phyloP scores from a whole-genome alignment of 2,888 invertebrate species.

The Acleris literana region DNA sequence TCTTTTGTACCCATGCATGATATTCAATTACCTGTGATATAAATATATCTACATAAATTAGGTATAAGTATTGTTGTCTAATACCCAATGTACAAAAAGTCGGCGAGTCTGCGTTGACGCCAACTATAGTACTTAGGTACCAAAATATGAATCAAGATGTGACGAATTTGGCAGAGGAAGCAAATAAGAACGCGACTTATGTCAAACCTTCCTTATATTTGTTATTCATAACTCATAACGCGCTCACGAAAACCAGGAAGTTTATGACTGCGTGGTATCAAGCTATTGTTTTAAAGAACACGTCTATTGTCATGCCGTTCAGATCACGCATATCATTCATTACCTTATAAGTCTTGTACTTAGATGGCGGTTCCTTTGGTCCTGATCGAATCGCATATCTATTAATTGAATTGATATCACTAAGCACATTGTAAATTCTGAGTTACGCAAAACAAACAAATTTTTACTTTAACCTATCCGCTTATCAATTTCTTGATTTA shows the following conservation, averaged over 20 bases:
- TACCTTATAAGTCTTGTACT: neutral
- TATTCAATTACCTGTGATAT: too few species aligned
- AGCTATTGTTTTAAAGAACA: conserved; percentile 3
- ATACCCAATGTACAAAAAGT: too few species aligned
- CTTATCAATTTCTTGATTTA: conserved; percentile 13
- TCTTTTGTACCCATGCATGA: too few species aligned
- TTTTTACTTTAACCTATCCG: neutral
- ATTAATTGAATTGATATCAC: conserved; percentile 8
- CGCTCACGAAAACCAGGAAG: conserved; percentile 7
- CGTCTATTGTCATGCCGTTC: conserved; percentile 7
- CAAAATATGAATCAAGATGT: neutral
- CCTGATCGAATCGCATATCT: conserved; percentile 16
- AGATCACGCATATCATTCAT: neutral
- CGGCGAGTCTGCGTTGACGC: too few species aligned
- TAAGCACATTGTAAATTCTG: conserved; percentile 13
- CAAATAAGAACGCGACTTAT: conserved; percentile 7
- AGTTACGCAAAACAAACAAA: conserved; percentile 10
- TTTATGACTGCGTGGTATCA: conserved; percentile 23
- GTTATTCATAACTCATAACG: conserved; percentile 20
- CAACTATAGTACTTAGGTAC: too few species aligned
- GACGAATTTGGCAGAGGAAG: conserved; percentile 2
- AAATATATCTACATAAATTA: too few species aligned
- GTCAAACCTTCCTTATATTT: conserved; percentile 13
- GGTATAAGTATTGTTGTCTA: too few species aligned
- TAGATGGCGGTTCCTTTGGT: conserved; percentile 17